These are phyloP conservation scores for Laticauda colubrina DNA, from an alignment of 2,113 vertebrate genomes.

Conservation along the genomic window DNA sequence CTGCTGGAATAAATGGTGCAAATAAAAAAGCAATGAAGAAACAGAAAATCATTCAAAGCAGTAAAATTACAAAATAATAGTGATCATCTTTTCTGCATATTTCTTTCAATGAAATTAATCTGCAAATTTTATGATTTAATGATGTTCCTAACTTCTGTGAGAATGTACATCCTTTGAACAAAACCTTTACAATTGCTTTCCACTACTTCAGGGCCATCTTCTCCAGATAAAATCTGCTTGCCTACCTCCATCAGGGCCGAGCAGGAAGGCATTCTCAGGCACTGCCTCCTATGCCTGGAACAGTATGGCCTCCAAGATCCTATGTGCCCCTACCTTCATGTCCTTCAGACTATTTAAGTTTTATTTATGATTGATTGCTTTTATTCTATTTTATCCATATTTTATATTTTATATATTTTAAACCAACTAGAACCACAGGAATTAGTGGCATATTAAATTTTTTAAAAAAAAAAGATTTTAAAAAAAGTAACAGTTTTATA, in stretches of 20 bases:
- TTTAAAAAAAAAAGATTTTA: too few relatives aligned
- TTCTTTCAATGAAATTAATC: slow-evolving; percentile 47
- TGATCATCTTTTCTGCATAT: slow-evolving; percentile 64
- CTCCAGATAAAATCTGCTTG: neutral
- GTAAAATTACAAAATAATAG: slow-evolving; percentile 73
- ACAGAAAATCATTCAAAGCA: slow-evolving; percentile 78
- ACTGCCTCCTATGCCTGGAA: neutral
- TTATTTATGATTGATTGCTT: neutral
- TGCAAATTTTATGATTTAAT: slow-evolving; percentile 20
- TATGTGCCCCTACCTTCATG: neutral
- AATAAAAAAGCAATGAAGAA: slow-evolving; percentile 80
- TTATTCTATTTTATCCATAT: neutral
- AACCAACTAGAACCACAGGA: neutral
- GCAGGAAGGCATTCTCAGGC: neutral
- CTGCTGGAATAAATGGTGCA: slow-evolving; percentile 84
- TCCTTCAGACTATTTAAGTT: neutral
- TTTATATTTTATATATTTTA: neutral
- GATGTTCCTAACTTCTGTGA: slow-evolving; percentile 37
- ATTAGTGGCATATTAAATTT: neutral
- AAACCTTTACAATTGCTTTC: slow-evolving; percentile 36
- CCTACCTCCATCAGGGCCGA: neutral
- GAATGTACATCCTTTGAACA: slow-evolving; percentile 44
- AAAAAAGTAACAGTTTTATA: slow-evolving; percentile 21
- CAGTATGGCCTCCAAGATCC: neutral
- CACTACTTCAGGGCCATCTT: neutral